These are phyloP conservation scores for Cistogaster globosa DNA, from an alignment of 2,888 invertebrate species.

Conservation along the genomic window DNA sequence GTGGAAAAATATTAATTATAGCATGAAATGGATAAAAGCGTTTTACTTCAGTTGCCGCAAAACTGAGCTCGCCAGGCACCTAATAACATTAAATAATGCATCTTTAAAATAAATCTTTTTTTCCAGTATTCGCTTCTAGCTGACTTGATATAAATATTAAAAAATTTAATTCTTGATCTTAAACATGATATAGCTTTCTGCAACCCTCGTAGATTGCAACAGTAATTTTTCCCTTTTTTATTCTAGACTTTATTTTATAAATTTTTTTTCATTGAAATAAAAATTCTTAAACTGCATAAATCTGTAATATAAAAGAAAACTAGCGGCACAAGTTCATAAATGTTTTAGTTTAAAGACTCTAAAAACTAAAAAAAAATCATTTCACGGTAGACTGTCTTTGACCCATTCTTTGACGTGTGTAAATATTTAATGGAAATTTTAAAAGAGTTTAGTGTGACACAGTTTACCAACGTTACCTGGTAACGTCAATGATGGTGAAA, in stretches of 20 bases:
- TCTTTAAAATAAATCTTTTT: no score
- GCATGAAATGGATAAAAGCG: no score
- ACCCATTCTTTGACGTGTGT: constrained; percentile 28
- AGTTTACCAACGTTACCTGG: constrained; percentile 19
- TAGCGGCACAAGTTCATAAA: constrained; percentile 57
- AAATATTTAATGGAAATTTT: constrained; percentile 64
- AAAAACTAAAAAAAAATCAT: not conserved
- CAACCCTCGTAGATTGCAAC: not conserved
- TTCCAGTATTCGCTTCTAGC: no score
- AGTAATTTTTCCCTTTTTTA: not conserved
- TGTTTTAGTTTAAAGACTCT: constrained; percentile 12
- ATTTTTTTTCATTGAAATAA: constrained; percentile 43
- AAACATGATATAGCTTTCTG: no score
- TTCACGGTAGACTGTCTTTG: not conserved
- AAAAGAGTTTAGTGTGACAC: constrained; percentile 62
- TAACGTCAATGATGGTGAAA: constrained; percentile 2
- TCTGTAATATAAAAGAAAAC: constrained; percentile 67
- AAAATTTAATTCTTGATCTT: no score
- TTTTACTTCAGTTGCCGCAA: no score
- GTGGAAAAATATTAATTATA: no score
- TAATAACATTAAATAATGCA: no score
- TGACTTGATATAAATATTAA: no score
- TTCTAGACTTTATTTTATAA: not conserved
- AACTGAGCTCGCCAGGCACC: no score
- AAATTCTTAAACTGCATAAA: constrained; percentile 69